Evolutionary conservation across 1,140 invertebrate species (phyloP).

Genomic region (Neodiprion fabricii): DNA sequence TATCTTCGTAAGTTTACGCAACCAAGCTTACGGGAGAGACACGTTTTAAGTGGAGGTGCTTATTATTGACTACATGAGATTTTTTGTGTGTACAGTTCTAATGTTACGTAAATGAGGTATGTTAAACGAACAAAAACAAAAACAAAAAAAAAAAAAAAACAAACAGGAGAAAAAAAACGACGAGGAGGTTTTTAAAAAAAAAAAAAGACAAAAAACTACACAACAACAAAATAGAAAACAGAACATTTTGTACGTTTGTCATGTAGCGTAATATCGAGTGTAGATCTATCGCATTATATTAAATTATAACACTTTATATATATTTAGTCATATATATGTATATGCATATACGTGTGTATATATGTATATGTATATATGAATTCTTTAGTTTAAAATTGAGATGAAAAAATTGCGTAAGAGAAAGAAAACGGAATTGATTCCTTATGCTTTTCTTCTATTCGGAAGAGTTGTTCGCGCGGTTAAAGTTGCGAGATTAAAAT

Average conservation of each 20-base stretch:
- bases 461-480: too few relatives aligned
- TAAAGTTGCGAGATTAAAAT: not conserved
- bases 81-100: constrained; percentile 33
- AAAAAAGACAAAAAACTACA: too few relatives aligned
- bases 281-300: not conserved
- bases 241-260: not conserved
- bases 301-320: constrained; percentile 8
- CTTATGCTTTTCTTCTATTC: not conserved
- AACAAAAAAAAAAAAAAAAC: not conserved
- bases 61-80: constrained; percentile 26
- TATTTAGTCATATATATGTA: constrained; percentile 1
- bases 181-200: not conserved
- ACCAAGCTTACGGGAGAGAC: not conserved
- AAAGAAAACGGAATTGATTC: not conserved
- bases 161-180: not conserved
- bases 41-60: constrained; percentile 32
- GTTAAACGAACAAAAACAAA: not conserved
- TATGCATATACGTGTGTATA: not conserved
- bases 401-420: not conserved
- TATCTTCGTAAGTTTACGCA: too few relatives aligned
- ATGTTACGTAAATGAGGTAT: constrained; percentile 23
- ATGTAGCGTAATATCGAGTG: constrained; percentile 5
- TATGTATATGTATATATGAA: not conserved
- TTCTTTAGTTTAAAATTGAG: not conserved
- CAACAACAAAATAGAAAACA: not conserved